Evolutionary conservation across 1,140 invertebrate genomes (phyloP).

Genomic region (Marisa cornuarietis): DNA sequence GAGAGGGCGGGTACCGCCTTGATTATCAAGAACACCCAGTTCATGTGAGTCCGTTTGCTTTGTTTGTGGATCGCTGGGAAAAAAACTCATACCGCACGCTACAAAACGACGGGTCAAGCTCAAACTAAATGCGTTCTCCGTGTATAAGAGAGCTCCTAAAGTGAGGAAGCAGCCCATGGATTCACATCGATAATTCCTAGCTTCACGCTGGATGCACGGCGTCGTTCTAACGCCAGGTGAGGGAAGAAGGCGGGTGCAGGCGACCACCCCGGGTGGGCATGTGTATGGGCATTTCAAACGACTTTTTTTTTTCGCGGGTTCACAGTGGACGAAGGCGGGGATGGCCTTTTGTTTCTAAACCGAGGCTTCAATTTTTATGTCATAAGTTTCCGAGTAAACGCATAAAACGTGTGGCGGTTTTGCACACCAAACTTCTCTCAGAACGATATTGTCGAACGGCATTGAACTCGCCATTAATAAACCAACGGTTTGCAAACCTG

Average conservation of each 20-base stretch:
- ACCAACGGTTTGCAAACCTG: background rate
- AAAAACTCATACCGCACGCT: background rate
- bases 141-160: no score
- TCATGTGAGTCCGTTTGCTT: background rate
- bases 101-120: no score
- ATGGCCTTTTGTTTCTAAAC: background rate
- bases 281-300: no score
- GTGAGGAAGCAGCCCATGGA: no score
- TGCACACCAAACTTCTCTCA: background rate
- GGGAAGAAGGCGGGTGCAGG: background rate
- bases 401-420: background rate
- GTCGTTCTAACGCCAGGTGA: background rate
- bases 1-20: background rate
- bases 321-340: no score
- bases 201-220: background rate
- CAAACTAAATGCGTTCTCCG: no score
- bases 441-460: background rate
- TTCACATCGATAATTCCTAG: no score
- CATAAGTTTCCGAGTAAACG: background rate
- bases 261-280: no score
- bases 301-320: no score
- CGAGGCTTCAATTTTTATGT: background rate
- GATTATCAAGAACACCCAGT: background rate
- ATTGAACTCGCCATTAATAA: background rate
- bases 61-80: background rate